Conservation (phyloP, 2,888 invertebrate species). For the Neocrepidodera transversa region DNA sequence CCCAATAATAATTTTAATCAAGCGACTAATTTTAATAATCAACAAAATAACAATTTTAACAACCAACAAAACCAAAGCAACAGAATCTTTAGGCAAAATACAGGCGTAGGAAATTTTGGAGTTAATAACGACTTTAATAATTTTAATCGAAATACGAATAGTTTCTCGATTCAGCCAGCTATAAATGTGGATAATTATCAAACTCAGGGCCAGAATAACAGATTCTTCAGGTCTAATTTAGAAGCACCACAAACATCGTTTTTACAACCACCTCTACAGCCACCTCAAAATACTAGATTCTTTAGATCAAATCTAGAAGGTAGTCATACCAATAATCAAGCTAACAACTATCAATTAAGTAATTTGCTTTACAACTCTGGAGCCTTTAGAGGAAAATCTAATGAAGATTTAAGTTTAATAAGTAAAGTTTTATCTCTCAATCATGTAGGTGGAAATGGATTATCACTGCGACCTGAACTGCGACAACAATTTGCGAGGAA, state of each 20-base stretch:
- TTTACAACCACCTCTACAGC: slow-evolving; percentile 3
- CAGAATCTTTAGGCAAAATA: slow-evolving; percentile 57
- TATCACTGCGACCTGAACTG: slow-evolving; percentile 19
- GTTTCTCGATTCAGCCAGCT: slow-evolving; percentile 41
- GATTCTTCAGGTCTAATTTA: slow-evolving; percentile 45
- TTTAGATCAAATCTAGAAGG: slow-evolving; percentile 41
- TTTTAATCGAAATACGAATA: slow-evolving; percentile 21
- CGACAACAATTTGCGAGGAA: slow-evolving; percentile 7
- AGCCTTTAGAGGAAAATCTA: slow-evolving; percentile 63
- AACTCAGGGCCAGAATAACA: slow-evolving; percentile 6
- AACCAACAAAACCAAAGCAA: slow-evolving; percentile 36
- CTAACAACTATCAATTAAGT: slow-evolving; percentile 65
- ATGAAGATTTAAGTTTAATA: slow-evolving; percentile 81
- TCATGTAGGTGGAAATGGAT: slow-evolving; percentile 58
- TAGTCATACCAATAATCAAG: slow-evolving; percentile 23
- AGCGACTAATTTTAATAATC: slow-evolving; percentile 20
- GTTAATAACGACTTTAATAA: slow-evolving; percentile 28
- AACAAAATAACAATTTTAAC: slow-evolving; percentile 26
- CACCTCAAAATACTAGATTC: slow-evolving; percentile 36
- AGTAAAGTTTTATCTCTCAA: slow-evolving; percentile 82
- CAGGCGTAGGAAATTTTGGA: slow-evolving; percentile 37
- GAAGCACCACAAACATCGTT: slow-evolving; percentile 12
- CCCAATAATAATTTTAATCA: slow-evolving; percentile 32
- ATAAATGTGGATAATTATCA: slow-evolving; percentile 18
- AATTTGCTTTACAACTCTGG: slow-evolving; percentile 72